phyloP scores from a whole-genome alignment of 2,888 invertebrate species.

The Euproctis similis region DNA sequence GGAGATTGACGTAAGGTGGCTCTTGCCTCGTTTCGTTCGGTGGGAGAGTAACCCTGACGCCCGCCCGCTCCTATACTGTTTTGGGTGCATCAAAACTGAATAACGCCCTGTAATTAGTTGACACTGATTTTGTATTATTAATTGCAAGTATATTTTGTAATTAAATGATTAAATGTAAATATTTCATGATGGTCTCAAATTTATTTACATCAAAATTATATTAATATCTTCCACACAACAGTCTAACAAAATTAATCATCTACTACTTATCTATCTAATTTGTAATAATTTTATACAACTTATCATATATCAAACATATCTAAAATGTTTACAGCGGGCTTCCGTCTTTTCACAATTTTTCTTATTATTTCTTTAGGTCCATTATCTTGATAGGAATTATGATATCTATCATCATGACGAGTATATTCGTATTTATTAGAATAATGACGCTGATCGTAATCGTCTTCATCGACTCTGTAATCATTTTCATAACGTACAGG shows the following conservation, averaged over 20 bases:
- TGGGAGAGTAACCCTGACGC: too few relatives aligned
- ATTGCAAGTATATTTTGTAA: too few relatives aligned
- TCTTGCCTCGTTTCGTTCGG: too few relatives aligned
- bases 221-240: too few relatives aligned
- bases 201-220: too few relatives aligned
- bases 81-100: too few relatives aligned
- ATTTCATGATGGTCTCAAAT: too few relatives aligned
- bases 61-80: too few relatives aligned
- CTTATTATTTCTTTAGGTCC: slow-evolving; percentile 47
- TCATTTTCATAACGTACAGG: slow-evolving; percentile 41
- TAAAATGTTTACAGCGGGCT: slow-evolving; percentile 55
- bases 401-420: slow-evolving; percentile 41
- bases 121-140: too few relatives aligned
- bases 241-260: slow-evolving; percentile 3
- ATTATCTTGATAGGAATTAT: slow-evolving; percentile 34
- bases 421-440: slow-evolving; percentile 31
- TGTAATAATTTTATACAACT: slow-evolving; percentile 36
- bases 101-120: too few relatives aligned
- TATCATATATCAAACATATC: slow-evolving; percentile 68
- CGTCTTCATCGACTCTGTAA: slow-evolving; percentile 47
- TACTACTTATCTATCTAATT: slow-evolving; percentile 42
- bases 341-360: slow-evolving; percentile 59
- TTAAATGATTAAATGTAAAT: too few relatives aligned
- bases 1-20: too few relatives aligned
- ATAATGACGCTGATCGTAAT: slow-evolving; percentile 46